A percentile compares a stretch with the other conserved stretches of the same genome.
These are phyloP conservation scores for Caenorhabditis panamensis DNA, from an alignment of 2,888 invertebrate genomes.

Conservation along the genomic window DNA sequence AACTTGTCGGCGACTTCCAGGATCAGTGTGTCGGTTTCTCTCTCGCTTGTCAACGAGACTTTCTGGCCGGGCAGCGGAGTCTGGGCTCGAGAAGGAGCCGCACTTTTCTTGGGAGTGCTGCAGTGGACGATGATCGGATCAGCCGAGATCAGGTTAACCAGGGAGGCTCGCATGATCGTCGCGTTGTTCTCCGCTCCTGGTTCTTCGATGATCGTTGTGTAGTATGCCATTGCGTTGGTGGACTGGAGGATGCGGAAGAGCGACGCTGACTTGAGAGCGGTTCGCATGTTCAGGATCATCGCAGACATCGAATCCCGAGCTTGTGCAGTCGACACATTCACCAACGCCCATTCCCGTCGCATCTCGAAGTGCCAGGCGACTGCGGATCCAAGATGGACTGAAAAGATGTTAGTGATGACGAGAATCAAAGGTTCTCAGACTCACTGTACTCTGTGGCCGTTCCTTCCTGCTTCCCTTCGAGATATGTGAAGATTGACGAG, in stretches of 20 bases:
- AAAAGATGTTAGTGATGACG: neutral
- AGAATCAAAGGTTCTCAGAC: neutral
- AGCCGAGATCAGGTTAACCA: slow-evolving; percentile 30
- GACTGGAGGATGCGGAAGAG: slow-evolving; percentile 48
- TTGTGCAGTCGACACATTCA: slow-evolving; percentile 40
- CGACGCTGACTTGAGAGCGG: slow-evolving; percentile 30
- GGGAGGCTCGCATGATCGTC: slow-evolving; percentile 29
- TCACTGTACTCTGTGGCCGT: slow-evolving; percentile 40
- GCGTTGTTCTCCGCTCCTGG: slow-evolving; percentile 15
- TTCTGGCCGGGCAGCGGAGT: slow-evolving; percentile 30
- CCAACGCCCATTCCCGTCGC: slow-evolving; percentile 43
- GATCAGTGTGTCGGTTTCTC: slow-evolving; percentile 11
- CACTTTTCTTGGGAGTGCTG: slow-evolving; percentile 40
- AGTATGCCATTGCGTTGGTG: slow-evolving; percentile 38
- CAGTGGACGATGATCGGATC: slow-evolving; percentile 45
- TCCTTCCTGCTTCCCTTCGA: slow-evolving; percentile 16
- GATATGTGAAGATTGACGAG: slow-evolving; percentile 18
- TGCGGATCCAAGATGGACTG: slow-evolving; percentile 43
- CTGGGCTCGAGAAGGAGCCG: slow-evolving; percentile 29
- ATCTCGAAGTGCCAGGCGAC: slow-evolving; percentile 55
- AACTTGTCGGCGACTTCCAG: slow-evolving; percentile 7
- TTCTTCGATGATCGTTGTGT: slow-evolving; percentile 33
- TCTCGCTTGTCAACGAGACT: neutral
- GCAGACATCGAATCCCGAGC: slow-evolving; percentile 42
- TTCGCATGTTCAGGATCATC: slow-evolving; percentile 45